These are phyloP conservation scores for Lathronympha strigana DNA, from an alignment of 2,888 invertebrate species.

Conservation along the genomic window DNA sequence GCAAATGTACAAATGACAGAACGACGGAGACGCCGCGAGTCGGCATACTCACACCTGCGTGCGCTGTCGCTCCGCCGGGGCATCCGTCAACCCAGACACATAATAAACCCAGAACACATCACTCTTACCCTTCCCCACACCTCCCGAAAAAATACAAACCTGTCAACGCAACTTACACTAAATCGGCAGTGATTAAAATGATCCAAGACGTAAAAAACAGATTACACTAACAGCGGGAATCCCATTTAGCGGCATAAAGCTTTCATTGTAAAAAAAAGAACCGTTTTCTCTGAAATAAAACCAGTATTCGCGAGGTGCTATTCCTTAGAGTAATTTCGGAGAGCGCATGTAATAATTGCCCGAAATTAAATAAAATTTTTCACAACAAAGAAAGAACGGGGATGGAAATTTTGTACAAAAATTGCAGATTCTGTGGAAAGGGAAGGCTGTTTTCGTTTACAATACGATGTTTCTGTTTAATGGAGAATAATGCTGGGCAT, in stretches of 20 bases:
- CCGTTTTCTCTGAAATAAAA: slow-evolving; percentile 68
- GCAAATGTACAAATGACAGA: slow-evolving; percentile 75
- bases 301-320: slow-evolving; percentile 70
- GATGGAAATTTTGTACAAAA: slow-evolving; percentile 70
- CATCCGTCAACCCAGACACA: slow-evolving; percentile 77
- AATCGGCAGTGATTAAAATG: slow-evolving; percentile 38
- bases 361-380: slow-evolving; percentile 82
- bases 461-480: slow-evolving; percentile 69
- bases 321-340: slow-evolving; percentile 82
- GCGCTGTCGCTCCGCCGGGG: slow-evolving; percentile 64
- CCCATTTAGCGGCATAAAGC: slow-evolving; percentile 72
- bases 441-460: slow-evolving; percentile 70
- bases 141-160: slow-evolving; percentile 45
- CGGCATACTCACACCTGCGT: slow-evolving; percentile 36
- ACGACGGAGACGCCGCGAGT: slow-evolving; percentile 35
- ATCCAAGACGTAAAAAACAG: slow-evolving; percentile 55
- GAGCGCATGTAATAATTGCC: slow-evolving; percentile 82
- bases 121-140: slow-evolving; percentile 51
- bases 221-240: slow-evolving; percentile 71
- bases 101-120: slow-evolving; percentile 70
- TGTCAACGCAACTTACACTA: slow-evolving; percentile 42
- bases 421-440: slow-evolving; percentile 66
- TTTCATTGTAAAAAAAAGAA: slow-evolving; percentile 70
- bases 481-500: slow-evolving; percentile 60
- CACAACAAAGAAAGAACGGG: slow-evolving; percentile 77